Evolutionary conservation across 2,888 invertebrate genomes (phyloP).

Genomic region (Lampropteryx suffumata): DNA sequence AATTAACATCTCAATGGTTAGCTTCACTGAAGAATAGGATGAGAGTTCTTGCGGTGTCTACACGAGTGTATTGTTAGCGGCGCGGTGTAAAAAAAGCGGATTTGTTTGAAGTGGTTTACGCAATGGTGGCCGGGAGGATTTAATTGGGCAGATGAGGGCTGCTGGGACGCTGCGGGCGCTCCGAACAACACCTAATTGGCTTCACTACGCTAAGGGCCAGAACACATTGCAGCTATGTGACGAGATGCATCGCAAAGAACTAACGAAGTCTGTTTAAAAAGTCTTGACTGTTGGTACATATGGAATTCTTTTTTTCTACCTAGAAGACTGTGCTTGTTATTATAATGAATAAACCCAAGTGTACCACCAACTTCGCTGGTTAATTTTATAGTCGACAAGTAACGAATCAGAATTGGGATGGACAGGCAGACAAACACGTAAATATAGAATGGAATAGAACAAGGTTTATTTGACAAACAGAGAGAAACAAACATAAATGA

Average conservation of each 20-base stretch:
- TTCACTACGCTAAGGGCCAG: conserved; percentile 59
- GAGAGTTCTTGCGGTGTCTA: conserved; percentile 73
- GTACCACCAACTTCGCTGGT: no score
- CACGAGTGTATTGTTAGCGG: conserved; percentile 77
- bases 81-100: conserved; percentile 67
- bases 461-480: no score
- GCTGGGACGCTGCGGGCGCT: conserved; percentile 39
- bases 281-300: conserved; percentile 1
- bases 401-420: no score
- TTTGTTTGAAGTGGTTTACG: conserved; percentile 77
- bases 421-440: no score
- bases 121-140: conserved; percentile 70
- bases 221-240: conserved; percentile 24
- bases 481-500: no score
- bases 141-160: conserved; percentile 72
- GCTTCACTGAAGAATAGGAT: conserved; percentile 56
- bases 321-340: no score
- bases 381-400: no score
- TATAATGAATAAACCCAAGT: no score
- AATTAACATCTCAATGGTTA: conserved; percentile 80
- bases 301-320: conserved; percentile 32
- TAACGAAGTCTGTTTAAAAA: conserved; percentile 19
- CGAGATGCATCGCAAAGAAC: conserved; percentile 22
- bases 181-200: conserved; percentile 65
- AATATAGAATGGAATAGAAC: no score